Conservation (phyloP, 2,888 invertebrate genomes). For the Andrena bucephala region DNA sequence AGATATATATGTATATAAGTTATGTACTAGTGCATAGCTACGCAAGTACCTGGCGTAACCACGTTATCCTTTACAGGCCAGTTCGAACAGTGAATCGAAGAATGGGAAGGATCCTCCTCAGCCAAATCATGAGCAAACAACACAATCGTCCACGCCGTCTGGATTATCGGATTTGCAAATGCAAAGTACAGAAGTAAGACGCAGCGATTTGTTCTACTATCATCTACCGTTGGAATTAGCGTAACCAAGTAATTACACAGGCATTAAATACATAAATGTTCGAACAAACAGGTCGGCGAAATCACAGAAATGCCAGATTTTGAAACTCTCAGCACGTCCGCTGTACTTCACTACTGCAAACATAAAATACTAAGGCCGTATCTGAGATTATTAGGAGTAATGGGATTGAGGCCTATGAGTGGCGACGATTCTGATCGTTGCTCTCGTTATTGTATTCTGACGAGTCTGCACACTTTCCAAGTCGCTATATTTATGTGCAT, state of each 20-base stretch:
- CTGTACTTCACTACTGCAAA: slow-evolving; percentile 93
- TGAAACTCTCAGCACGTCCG: slow-evolving; percentile 91
- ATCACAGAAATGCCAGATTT: slow-evolving; percentile 89
- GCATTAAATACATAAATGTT: slow-evolving; percentile 11
- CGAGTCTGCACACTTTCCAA: slow-evolving; percentile 89
- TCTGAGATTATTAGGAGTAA: slow-evolving; percentile 90
- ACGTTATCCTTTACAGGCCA: slow-evolving; percentile 58
- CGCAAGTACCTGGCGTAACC: background rate
- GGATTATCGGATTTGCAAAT: slow-evolving; percentile 80
- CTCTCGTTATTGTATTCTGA: slow-evolving; percentile 87
- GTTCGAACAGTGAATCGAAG: slow-evolving; percentile 73
- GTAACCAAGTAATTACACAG: too few species aligned
- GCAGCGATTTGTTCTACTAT: background rate
- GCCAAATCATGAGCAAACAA: slow-evolving; percentile 71
- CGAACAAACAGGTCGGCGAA: slow-evolving; percentile 88
- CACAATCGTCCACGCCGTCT: slow-evolving; percentile 75
- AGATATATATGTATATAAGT: background rate
- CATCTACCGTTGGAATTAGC: background rate
- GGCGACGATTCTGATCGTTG: slow-evolving; percentile 88
- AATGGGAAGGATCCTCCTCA: slow-evolving; percentile 76
- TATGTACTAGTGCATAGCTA: background rate
- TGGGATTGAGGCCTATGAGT: slow-evolving; percentile 90
- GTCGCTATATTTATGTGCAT: slow-evolving; percentile 89
- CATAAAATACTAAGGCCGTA: slow-evolving; percentile 93
- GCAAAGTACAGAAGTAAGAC: slow-evolving; percentile 81